Evolutionary conservation across 2,113 vertebrate genomes (phyloP).

Genomic region (Xerus inauris): DNA sequence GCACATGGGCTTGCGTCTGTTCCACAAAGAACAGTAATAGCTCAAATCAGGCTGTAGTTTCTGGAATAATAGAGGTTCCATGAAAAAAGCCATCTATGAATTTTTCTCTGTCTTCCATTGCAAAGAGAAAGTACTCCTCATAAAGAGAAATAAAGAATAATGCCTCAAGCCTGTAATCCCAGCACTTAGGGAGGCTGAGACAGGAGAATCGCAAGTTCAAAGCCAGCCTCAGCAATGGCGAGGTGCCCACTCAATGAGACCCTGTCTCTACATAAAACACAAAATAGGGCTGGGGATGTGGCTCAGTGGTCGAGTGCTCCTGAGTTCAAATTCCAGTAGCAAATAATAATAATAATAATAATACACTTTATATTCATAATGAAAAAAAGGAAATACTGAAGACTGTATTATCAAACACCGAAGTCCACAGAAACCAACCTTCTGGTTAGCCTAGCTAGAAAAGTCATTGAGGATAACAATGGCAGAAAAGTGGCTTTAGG

Average conservation of each 20-base stretch:
- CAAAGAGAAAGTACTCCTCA: neutral
- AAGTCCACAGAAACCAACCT: neutral
- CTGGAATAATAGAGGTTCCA: neutral
- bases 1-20: neutral
- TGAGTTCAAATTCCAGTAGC: no score
- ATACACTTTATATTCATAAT: neutral
- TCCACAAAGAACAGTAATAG: neutral
- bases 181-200: no score
- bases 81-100: neutral
- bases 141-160: neutral
- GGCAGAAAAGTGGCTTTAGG: neutral
- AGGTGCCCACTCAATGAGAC: no score
- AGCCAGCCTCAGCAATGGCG: no score
- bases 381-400: neutral
- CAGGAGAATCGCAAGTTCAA: no score
- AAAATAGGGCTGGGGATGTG: no score
- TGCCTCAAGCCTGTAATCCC: no score
- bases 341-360: no score
- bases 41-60: neutral
- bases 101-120: neutral
- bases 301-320: no score
- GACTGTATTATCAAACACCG: neutral
- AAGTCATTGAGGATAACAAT: neutral
- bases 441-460: neutral
- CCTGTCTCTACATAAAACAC: no score